These are phyloP conservation scores for Drosophila mayri DNA, from an alignment of 1,140 invertebrate species.

Conservation along the genomic window DNA sequence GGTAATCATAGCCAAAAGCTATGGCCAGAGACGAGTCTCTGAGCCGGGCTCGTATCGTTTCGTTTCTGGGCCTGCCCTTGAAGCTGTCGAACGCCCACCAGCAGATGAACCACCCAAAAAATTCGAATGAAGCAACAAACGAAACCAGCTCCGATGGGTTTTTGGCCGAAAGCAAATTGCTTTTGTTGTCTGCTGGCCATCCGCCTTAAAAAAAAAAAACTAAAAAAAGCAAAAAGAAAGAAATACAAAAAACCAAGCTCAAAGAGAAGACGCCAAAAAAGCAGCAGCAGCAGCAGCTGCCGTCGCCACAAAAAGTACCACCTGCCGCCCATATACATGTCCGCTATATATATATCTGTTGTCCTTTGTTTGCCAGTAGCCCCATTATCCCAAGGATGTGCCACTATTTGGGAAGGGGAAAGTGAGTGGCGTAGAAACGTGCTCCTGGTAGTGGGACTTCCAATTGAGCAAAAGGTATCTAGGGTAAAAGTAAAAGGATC, in stretches of 20 bases:
- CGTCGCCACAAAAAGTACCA: slow-evolving; percentile 78
- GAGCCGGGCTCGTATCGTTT: neutral
- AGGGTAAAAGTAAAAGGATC: neutral
- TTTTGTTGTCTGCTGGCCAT: slow-evolving; percentile 62
- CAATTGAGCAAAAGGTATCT: slow-evolving; percentile 2
- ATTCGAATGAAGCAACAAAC: slow-evolving; percentile 38
- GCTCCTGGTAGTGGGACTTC: slow-evolving; percentile 1
- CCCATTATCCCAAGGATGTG: slow-evolving; percentile 47
- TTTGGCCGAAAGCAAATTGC: slow-evolving; percentile 62
- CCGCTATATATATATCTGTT: slow-evolving; percentile 19
- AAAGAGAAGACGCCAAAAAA: slow-evolving; percentile 70
- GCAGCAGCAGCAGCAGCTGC: slow-evolving; percentile 51
- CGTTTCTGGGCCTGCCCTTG: slow-evolving; percentile 66
- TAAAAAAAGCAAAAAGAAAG: slow-evolving; percentile 32
- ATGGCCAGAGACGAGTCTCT: slow-evolving; percentile 47
- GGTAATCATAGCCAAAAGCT: slow-evolving; percentile 75
- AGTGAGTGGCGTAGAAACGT: slow-evolving; percentile 26
- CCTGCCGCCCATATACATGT: slow-evolving; percentile 80
- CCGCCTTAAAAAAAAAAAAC: slow-evolving; percentile 37
- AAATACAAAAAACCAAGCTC: slow-evolving; percentile 44
- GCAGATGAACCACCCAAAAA: slow-evolving; percentile 49
- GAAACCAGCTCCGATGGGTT: slow-evolving; percentile 68
- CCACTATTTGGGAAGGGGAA: slow-evolving; percentile 18
- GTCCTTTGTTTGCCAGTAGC: slow-evolving; percentile 57
- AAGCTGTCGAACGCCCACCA: slow-evolving; percentile 71